phyloP scores from a whole-genome alignment of 1,140 invertebrate genomes.

The Acromyrmex echinatior region DNA sequence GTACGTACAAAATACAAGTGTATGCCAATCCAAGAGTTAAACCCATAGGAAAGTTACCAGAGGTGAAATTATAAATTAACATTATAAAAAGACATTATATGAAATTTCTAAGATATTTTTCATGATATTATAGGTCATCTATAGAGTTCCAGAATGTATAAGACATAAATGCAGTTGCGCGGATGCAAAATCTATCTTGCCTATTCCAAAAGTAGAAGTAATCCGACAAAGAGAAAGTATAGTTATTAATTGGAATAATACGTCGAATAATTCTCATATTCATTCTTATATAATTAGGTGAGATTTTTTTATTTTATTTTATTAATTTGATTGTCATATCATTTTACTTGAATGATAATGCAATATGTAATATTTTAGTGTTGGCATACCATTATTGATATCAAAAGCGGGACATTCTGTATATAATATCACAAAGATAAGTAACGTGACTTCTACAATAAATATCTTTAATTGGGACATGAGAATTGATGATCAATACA shows the following conservation, averaged over 20 bases:
- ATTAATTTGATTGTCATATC: background rate
- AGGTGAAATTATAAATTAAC: constrained; percentile 57
- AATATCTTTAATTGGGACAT: constrained; percentile 73
- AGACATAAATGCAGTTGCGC: constrained; percentile 73
- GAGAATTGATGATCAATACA: constrained; percentile 53
- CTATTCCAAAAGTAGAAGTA: constrained; percentile 71
- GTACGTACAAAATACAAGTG: constrained; percentile 80
- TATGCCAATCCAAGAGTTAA: constrained; percentile 80
- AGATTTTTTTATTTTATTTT: constrained; percentile 3
- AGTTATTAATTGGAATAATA: constrained; percentile 77
- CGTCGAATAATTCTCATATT: constrained; percentile 62
- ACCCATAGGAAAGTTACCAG: constrained; percentile 29
- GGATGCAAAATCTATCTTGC: constrained; percentile 63
- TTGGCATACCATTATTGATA: constrained; percentile 77
- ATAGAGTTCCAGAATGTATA: constrained; percentile 80
- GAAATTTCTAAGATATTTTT: constrained; percentile 14
- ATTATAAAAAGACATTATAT: constrained; percentile 20
- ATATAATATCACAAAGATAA: constrained; percentile 80
- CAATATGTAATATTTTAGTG: constrained; percentile 71
- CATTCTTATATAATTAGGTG: constrained; percentile 79
- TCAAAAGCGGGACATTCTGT: constrained; percentile 78
- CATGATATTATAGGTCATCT: constrained; percentile 71
- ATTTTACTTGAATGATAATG: background rate
- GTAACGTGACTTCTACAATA: constrained; percentile 55
- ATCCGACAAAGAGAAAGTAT: constrained; percentile 47